Evolutionary conservation across 2,888 invertebrate species (phyloP).

Genomic region (Lobophora halterata): DNA sequence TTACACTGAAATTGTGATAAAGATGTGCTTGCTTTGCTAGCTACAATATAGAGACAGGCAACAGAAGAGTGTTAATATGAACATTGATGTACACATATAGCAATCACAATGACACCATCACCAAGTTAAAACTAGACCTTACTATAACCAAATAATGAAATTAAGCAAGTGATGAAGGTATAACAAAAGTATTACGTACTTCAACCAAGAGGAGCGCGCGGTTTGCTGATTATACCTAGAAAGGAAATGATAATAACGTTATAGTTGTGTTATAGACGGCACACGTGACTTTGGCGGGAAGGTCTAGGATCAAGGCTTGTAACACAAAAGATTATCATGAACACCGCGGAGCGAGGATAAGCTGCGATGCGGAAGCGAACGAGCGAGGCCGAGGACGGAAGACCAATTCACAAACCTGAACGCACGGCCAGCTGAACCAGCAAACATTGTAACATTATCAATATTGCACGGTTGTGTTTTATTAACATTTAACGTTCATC

Average conservation of each 20-base stretch:
- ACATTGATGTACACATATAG: conserved; percentile 9
- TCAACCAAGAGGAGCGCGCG: conserved; percentile 76
- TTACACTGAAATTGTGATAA: no score
- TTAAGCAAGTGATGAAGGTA: conserved; percentile 28
- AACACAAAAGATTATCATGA: conserved; percentile 74
- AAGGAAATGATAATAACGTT: conserved; percentile 70
- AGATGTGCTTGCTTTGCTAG: no score
- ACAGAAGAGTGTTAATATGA: neutral
- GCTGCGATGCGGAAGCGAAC: conserved; percentile 71
- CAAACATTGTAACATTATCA: conserved; percentile 37
- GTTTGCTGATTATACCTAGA: conserved; percentile 80
- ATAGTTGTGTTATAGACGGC: conserved; percentile 53
- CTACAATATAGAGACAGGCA: neutral
- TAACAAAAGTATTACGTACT: conserved; percentile 71
- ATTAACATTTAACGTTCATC: conserved; percentile 11
- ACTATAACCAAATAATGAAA: conserved; percentile 13
- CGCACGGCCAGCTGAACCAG: conserved; percentile 55
- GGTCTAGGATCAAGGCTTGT: conserved; percentile 72
- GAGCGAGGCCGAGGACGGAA: conserved; percentile 75
- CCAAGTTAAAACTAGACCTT: conserved; percentile 13
- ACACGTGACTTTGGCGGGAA: conserved; percentile 54
- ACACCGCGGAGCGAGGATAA: conserved; percentile 74
- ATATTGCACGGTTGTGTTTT: conserved; percentile 19
- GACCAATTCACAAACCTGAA: conserved; percentile 69
- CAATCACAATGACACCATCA: conserved; percentile 2